Base-by-base conservation (phyloP, 1,140 invertebrate species). In the Meloidogyne chitwoodi region DNA sequence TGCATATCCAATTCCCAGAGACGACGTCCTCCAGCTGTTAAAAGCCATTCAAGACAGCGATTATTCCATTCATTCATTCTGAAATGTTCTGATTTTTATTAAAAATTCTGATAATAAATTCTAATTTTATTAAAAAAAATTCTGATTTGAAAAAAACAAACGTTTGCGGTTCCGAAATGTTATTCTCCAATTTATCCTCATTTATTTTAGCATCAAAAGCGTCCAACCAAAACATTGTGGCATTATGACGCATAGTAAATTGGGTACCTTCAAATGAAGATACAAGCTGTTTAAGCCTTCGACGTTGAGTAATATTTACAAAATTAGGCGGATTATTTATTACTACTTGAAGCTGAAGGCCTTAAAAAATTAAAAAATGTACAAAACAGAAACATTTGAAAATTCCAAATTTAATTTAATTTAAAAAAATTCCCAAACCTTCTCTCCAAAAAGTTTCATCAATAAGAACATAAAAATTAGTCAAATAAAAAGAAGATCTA, bases 401-500 rank as follows among this genome's bases (percentile, higher is more conserved):
- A 19, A 38, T 38, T 0, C 8, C 8, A 6, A 31, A 34, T 16
- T 31, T 48, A 78, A 14, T 77, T 64, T n/a, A n/a, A n/a, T n/a
- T n/a, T n/a, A n/a, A 16, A 41, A 12, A 38, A 26, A 80, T 14
- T 26, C 24, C 4, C 31, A 26, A 38, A 83, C 84, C 85, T 83
- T 86, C 86, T 76, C 81, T 66, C 85, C 85, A 86, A 74, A 86
- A 87, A 5, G 85, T 90, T 96, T 86, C 86, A 72, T 87, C 84
- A 62, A 86, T 86, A 12, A 87, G 68, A 31, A 76, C 74, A 71
- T 87, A 86, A 68, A 87, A 86, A 48, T 87, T 81, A 27, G 72
- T 79, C 19, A 86, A 75, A 75, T 86, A 86, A 65, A 87, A 87
- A 12, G 75, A 78, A n/a, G 75, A 16, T 27, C 80, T 67, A 31